Conservation (phyloP, 2,888 invertebrate genomes). For the Spilosoma lubricipeda region DNA sequence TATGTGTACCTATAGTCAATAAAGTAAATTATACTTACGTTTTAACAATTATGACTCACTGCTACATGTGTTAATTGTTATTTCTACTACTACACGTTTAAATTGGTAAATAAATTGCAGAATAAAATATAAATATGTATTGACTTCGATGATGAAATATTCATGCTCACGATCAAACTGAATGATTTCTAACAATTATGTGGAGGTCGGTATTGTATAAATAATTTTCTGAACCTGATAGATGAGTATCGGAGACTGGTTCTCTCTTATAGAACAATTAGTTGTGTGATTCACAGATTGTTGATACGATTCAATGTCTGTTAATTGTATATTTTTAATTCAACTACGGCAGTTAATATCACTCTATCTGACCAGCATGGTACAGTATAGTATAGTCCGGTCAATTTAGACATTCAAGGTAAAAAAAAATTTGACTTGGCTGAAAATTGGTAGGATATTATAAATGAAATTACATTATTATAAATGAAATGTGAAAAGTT, state of each 20-base stretch:
- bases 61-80: not conserved
- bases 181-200: not conserved
- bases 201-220: not conserved
- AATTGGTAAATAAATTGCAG: not conserved
- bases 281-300: not conserved
- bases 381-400: too few relatives aligned
- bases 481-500: too few relatives aligned
- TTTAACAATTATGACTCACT: not conserved
- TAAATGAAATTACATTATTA: too few relatives aligned
- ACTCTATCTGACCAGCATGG: not conserved
- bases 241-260: not conserved
- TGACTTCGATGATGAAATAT: not conserved
- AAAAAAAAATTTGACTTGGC: too few relatives aligned
- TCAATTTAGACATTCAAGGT: too few relatives aligned
- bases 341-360: not conserved
- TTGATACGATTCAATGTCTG: not conserved
- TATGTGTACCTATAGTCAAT: not conserved
- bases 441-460: too few relatives aligned
- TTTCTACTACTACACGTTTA: not conserved
- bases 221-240: not conserved
- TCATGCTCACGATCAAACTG: not conserved
- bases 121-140: slow-evolving; percentile 4
- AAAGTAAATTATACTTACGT: not conserved
- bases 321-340: not conserved
- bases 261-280: not conserved